Evolutionary conservation across 2,113 vertebrate genomes (phyloP).

Genomic region (Dipodomys stephensi): DNA sequence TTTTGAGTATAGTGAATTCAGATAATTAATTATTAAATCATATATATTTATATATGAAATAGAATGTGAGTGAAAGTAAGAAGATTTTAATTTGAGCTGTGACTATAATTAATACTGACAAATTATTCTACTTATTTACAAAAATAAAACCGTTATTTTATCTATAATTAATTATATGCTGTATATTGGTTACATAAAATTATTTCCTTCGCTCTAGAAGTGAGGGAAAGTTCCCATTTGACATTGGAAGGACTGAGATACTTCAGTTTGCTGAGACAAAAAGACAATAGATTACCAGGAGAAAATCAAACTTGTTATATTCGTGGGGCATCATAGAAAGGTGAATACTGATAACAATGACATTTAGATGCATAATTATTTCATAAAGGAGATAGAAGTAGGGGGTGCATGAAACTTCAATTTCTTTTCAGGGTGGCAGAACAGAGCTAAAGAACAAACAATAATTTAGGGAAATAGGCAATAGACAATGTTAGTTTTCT

Average conservation of each 20-base stretch:
- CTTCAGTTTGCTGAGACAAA: not conserved
- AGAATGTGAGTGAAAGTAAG: not conserved
- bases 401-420: not conserved
- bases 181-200: not conserved
- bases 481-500: not conserved
- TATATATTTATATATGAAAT: not conserved
- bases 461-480: fast-evolving
- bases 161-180: not conserved
- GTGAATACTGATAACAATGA: not conserved
- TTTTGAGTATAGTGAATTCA: not conserved
- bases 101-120: not conserved
- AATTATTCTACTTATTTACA: constrained; percentile 2
- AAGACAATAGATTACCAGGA: not conserved
- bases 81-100: not conserved
- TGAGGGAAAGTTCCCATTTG: not conserved
- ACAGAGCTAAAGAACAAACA: not conserved
- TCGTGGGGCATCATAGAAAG: too few relatives aligned
- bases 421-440: not conserved
- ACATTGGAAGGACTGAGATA: not conserved
- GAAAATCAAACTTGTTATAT: not conserved
- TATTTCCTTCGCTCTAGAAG: too few relatives aligned
- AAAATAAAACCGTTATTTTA: not conserved
- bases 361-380: not conserved
- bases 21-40: not conserved
- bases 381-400: not conserved